Evolutionary conservation across 2,797 vertebrate genomes (phyloP).

Genomic region (Nannoperca australis): DNA sequence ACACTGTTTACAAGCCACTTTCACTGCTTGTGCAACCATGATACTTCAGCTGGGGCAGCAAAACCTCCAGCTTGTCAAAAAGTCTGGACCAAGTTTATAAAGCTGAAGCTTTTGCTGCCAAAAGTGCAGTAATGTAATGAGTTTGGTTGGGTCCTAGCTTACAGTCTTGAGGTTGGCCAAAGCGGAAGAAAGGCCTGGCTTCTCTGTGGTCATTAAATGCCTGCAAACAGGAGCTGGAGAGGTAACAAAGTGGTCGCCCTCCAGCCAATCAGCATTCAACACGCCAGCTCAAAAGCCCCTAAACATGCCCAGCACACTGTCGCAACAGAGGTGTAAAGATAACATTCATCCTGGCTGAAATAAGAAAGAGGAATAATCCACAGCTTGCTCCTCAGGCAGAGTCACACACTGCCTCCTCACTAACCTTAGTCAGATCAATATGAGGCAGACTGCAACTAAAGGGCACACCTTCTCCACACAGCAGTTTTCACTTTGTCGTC

Average conservation of each 20-base stretch:
- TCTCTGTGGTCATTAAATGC: conserved; percentile 47
- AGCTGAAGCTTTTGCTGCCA: conserved; percentile 28
- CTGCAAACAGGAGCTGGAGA: conserved; percentile 35
- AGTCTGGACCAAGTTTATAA: conserved; percentile 34
- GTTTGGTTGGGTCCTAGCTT: conserved; percentile 13
- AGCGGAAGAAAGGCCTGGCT: conserved; percentile 21
- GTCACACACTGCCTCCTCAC: conserved; percentile 4
- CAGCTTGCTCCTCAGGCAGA: conserved; percentile 26
- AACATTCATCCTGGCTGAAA: conserved; percentile 19
- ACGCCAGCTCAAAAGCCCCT: neutral
- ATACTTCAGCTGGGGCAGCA: conserved; percentile 37
- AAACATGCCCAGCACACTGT: conserved; percentile 1
- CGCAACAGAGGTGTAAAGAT: neutral
- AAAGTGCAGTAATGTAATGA: conserved; percentile 46
- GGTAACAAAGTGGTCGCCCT: conserved; percentile 19
- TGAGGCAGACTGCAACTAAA: conserved; percentile 3
- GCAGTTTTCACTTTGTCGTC: conserved; percentile 16
- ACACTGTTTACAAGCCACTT: conserved; percentile 52
- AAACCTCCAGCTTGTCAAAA: conserved; percentile 26
- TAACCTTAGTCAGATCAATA: conserved; percentile 43
- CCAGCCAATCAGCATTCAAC: conserved; percentile 32
- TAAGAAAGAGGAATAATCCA: conserved; percentile 22
- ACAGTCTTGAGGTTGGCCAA: conserved; percentile 16
- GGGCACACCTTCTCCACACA: conserved; percentile 18
- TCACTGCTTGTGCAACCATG: conserved; percentile 56